These are phyloP conservation scores for Coendou prehensilis DNA, from an alignment of 2,797 vertebrate genomes.

Conservation along the genomic window DNA sequence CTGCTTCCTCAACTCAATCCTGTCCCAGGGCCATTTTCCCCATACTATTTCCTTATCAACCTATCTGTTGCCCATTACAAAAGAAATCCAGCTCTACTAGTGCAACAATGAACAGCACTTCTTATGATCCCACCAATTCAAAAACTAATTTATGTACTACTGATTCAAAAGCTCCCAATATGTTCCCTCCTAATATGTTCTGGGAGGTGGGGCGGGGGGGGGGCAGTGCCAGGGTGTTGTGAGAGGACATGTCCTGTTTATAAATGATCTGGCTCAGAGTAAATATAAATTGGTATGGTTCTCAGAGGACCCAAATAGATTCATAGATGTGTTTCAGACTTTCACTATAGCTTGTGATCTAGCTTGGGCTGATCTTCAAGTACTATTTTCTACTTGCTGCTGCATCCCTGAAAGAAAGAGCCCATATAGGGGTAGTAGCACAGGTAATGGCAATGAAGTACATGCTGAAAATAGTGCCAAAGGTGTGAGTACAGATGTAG, in stretches of 20 bases:
- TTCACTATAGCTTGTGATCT: not conserved
- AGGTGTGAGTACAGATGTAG: not conserved
- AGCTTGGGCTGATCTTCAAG: not conserved
- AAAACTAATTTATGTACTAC: not conserved
- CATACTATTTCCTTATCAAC: too few species aligned
- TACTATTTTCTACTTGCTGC: not conserved
- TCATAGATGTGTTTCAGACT: not conserved
- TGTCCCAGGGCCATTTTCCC: not conserved
- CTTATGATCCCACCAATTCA: not conserved
- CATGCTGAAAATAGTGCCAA: not conserved
- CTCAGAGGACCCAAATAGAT: not conserved
- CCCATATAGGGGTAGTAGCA: not conserved
- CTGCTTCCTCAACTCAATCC: not conserved
- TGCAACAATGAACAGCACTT: not conserved
- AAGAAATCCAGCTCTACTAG: not conserved
- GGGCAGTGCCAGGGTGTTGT: not conserved
- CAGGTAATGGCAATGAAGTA: not conserved
- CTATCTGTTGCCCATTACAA: not conserved
- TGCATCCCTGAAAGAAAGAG: not conserved
- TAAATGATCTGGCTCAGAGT: not conserved
- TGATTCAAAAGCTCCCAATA: not conserved
- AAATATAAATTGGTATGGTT: not conserved
- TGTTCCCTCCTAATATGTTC: not conserved
- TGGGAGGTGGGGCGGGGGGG: not conserved
- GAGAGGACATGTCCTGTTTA: not conserved